Evolutionary conservation across 2,888 invertebrate genomes (phyloP).

Genomic region (Nasonia oneida): DNA sequence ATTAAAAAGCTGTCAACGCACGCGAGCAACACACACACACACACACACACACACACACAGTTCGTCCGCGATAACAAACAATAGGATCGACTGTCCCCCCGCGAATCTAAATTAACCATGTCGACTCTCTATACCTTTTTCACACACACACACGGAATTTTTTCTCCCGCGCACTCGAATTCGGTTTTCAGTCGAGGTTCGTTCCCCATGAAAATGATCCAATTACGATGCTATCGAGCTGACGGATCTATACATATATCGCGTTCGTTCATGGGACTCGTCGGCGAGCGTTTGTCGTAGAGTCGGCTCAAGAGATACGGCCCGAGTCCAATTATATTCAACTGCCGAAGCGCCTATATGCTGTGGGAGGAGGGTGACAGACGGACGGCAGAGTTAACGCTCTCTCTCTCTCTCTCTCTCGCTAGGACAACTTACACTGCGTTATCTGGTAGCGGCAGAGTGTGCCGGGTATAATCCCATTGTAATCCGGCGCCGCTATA

Average conservation of each 20-base stretch:
- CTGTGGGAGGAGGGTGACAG: constrained; percentile 27
- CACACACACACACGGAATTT: not conserved
- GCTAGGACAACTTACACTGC: constrained; percentile 74
- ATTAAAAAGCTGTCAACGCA: not conserved
- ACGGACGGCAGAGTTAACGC: constrained; percentile 68
- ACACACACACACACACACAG: not conserved
- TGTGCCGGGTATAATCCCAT: constrained; percentile 73
- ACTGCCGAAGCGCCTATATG: not conserved
- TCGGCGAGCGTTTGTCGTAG: not conserved
- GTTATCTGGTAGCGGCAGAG: constrained; percentile 77
- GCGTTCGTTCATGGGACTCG: constrained; percentile 7
- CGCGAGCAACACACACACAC: not conserved
- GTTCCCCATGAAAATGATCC: constrained; percentile 77
- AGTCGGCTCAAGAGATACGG: not conserved
- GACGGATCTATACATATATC: not conserved
- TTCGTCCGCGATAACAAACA: no score
- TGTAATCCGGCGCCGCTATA: constrained; percentile 71
- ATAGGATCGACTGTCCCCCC: not conserved
- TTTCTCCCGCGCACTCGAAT: not conserved
- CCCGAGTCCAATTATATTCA: constrained; percentile 35
- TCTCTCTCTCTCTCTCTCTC: constrained; percentile 55
- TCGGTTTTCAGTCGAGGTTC: constrained; percentile 56
- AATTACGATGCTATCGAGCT: constrained; percentile 68
- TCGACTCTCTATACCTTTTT: not conserved
- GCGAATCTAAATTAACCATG: constrained; percentile 10